Base-by-base conservation (phyloP, 2,797 vertebrate species). In the Cheirogaleus major region DNA sequence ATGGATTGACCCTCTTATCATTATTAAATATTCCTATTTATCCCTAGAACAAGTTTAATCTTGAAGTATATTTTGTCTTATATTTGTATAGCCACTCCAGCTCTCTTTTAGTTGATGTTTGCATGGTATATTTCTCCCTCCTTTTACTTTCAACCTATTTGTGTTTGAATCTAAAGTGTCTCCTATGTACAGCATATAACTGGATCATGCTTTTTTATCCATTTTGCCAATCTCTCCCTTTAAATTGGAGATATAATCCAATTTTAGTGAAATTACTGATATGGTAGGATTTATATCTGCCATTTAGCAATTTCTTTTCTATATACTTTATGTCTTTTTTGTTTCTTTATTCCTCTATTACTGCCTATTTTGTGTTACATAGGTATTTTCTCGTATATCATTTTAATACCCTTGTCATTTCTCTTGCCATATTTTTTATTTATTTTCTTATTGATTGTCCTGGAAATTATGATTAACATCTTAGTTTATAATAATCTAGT, bases 211-310 rank as follows among this genome's bases (percentile, higher is more conserved):
- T 25, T 89, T 61, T 88, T 43, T 41, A 81, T 83, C 38, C 38
- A 83, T 75, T 89, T 75, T 82, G 25, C 32, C 23, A 45, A 38
- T 57, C 67, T 86, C 9, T 96, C 35, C 82, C 55, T 94, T 94
- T 92, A 84, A 67, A 85, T 59, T 72, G 27, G 48, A 59, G 18
- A n/a, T 73, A 4, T 25, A 88, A 35, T 59, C 45, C 3, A 50
- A 57, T 73, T 79, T 97, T 87, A 81, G 45, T 94, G 50, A 38
- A 82, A 90, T 79, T 55, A 86, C 48, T 81, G 48, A 38, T 67
- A 85, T 20, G 7, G 35, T 89, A 67, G n/a, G 55, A 96, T 84
- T 85, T 86, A 50, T 59, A 57, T 86, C 45, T 91, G 27, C 23
- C n/a, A 85, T 41, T 70, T 73, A 89, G 52, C 0, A 8, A 70